Base-by-base conservation (phyloP, 2,113 vertebrate species). In the Malaclemys terrapin region DNA sequence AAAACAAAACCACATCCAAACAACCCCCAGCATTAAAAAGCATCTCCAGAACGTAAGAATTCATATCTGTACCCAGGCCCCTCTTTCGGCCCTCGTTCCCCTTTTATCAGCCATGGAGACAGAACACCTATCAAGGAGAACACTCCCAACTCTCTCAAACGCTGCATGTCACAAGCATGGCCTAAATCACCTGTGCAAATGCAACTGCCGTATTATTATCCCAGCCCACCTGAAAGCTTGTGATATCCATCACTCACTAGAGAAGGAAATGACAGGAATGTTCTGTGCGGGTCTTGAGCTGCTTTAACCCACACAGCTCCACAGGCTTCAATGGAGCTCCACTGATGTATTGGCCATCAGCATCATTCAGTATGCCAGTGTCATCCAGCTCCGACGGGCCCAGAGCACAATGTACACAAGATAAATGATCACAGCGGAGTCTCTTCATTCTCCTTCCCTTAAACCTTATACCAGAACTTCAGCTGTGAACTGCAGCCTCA, bases 141-240 rank as follows among this genome's bases (percentile, higher is more conserved):
- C 13, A 35, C 69, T 38, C 59, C 54, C n/a, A 10, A 1, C 29
- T 31, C 59, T 1, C 35, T 29, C 0, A 0, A 31, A 10, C 31
- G 35, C 5, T 0, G 1, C 7, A 0, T 3, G 62, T 69, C 25
- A 45, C 0, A 0, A 78, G 4, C 56, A 1, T 6, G n/a, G 12
- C 31, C 83, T 8, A 0, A 0, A 1, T 2, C 81, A 47, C 17
- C 47, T 8, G 11, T 54, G 65, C 35, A 72, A 69, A 38, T 65
- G 65, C 35, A n/a, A 72, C 35, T 8, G n/a, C 53, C 5, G 4
- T 0, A 1, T 0, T 1, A 10, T 12, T n/a, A 9, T 2, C 20
- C 1, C 4, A 2, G 1, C 20, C 25, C 3, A 9, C 49, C 49
- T 22, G 80, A 82, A 38, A 0, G 0, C 24, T 2, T 29, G 20